Percentiles rank a stretch among this genome's conserved stretches.
These are phyloP conservation scores for Myripristis jacobus DNA, from an alignment of 2,797 vertebrate species.

Conservation along the genomic window DNA sequence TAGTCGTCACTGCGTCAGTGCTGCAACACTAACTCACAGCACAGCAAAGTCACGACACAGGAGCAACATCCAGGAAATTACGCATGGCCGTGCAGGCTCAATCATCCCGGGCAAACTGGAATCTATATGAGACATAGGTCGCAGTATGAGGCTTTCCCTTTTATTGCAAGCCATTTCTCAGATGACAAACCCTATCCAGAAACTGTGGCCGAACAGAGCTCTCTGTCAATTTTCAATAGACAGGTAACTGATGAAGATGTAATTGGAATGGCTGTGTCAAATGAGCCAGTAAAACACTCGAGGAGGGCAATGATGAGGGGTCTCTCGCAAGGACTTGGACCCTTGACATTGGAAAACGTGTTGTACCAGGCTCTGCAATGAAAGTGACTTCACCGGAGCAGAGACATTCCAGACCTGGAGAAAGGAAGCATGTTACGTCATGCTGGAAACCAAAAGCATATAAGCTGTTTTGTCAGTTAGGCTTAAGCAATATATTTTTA, in stretches of 20 bases:
- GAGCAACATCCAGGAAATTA: constrained; percentile 69
- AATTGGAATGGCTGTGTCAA: constrained; percentile 77
- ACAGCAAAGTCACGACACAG: constrained; percentile 65
- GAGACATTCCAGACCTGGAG: too few relatives aligned
- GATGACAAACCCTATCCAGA: constrained; percentile 65
- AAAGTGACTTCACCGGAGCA: constrained; percentile 33
- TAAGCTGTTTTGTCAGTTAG: constrained; percentile 3
- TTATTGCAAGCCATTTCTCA: constrained; percentile 68
- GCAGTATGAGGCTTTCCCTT: constrained; percentile 31
- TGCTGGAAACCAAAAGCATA: constrained; percentile 17
- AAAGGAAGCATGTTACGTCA: too few relatives aligned
- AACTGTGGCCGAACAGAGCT: constrained; percentile 25
- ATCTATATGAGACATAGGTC: constrained; percentile 49
- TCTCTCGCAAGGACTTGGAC: constrained; percentile 44
- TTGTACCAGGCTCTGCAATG: constrained; percentile 37
- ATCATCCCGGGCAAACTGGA: constrained; percentile 18
- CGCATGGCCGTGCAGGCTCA: constrained; percentile 50
- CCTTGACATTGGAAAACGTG: constrained; percentile 41
- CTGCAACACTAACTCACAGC: constrained; percentile 57
- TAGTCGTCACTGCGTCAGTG: constrained; percentile 62
- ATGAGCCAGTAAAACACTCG: constrained; percentile 77
- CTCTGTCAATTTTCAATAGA: constrained; percentile 59
- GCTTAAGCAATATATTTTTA: constrained; percentile 22
- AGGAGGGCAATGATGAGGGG: constrained; percentile 67
- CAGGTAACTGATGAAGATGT: constrained; percentile 71